These are phyloP conservation scores for Sturnira hondurensis DNA, from an alignment of 2,113 vertebrate species.

Conservation along the genomic window DNA sequence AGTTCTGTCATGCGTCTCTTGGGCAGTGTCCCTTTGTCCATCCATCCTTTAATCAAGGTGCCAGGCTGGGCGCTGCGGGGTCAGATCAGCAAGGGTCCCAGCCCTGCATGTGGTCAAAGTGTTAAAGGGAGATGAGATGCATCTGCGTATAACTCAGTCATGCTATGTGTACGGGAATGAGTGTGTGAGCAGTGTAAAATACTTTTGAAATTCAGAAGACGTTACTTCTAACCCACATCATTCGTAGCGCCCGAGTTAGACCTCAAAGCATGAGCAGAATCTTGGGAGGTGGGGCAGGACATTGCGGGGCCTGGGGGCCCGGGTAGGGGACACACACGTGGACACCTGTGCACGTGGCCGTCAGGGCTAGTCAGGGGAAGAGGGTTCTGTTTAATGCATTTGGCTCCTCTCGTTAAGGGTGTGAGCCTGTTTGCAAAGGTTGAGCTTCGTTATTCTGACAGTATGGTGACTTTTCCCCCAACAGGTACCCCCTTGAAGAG, in stretches of 20 bases:
- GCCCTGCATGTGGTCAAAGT: not conserved
- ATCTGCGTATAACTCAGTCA: not conserved
- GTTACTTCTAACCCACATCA: not conserved
- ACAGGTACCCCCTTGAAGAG: constrained; percentile 88
- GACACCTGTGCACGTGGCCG: not conserved
- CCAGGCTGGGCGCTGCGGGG: not conserved
- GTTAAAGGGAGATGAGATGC: not conserved
- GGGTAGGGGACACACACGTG: accelerated
- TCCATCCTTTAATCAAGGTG: not conserved
- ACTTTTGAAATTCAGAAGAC: not conserved
- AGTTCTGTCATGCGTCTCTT: not conserved
- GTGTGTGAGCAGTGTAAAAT: not conserved
- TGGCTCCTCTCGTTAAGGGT: not conserved
- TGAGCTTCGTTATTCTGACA: not conserved
- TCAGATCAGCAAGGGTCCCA: not conserved
- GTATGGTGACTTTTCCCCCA: not conserved
- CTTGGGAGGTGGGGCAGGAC: not conserved
- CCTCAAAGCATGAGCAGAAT: not conserved
- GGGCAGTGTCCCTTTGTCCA: not conserved
- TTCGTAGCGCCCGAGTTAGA: not conserved
- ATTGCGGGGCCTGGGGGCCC: accelerated
- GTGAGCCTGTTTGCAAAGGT: not conserved
- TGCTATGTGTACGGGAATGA: not conserved
- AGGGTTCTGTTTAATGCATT: not conserved
- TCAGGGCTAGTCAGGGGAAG: not conserved